Conservation (phyloP, 2,113 vertebrate genomes). For the Gallinago undulata region DNA sequence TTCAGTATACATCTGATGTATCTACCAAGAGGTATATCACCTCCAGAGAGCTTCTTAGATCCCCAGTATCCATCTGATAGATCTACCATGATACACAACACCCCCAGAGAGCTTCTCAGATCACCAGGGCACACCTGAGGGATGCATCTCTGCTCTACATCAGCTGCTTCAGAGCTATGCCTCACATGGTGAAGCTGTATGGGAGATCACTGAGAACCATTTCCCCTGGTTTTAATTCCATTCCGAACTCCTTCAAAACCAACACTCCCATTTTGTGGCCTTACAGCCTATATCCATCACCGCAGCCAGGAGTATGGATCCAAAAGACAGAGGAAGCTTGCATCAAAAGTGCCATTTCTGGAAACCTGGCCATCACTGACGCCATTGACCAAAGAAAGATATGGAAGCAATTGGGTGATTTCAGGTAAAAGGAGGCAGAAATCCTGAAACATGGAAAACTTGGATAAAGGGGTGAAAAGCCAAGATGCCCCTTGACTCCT, state of each 20-base stretch:
- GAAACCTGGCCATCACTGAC: neutral
- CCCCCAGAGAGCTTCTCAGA: neutral
- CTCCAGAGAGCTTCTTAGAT: neutral
- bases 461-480: neutral
- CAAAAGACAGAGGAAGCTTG: neutral
- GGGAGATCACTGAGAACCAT: neutral
- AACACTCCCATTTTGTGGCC: fast-evolving
- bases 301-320: fast-evolving
- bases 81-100: fast-evolving
- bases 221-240: neutral
- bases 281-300: fast-evolving
- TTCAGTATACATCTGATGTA: neutral
- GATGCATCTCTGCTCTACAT: fast-evolving
- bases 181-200: fast-evolving
- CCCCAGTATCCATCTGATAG: neutral
- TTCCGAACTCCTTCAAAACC: neutral
- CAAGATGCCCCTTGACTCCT: neutral
- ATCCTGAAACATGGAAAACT: neutral
- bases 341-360: neutral
- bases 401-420: neutral
- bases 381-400: neutral
- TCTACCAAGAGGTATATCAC: neutral
- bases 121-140: neutral
- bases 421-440: neutral
- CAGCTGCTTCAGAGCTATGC: neutral